These are phyloP conservation scores for Cynopterus sphinx DNA, from an alignment of 2,797 vertebrate species.

Conservation along the genomic window DNA sequence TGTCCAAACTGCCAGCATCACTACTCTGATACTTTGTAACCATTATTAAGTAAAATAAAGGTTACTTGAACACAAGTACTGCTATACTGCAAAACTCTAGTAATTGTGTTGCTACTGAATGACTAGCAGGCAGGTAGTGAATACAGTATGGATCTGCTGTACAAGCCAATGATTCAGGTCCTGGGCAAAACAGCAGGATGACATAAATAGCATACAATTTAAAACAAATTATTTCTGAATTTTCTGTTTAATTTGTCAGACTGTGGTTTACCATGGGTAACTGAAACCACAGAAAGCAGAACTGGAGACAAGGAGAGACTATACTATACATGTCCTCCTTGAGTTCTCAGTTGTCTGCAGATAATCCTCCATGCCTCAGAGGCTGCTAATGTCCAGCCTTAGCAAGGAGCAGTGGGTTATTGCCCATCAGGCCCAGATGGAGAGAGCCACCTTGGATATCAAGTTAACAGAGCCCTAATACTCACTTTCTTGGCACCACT, in stretches of 20 bases:
- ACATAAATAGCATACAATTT: background rate
- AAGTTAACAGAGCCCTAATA: background rate
- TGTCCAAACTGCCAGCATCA: background rate
- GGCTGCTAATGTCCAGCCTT: background rate
- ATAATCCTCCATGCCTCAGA: background rate
- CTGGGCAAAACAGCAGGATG: background rate
- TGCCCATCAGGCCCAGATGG: background rate
- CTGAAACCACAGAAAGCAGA: background rate
- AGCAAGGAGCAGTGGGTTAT: background rate
- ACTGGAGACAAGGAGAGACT: background rate
- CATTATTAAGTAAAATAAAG: background rate
- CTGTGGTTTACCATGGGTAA: background rate
- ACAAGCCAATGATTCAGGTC: background rate
- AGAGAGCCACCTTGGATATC: background rate
- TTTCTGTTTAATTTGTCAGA: background rate
- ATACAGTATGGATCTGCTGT: background rate
- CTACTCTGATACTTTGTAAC: background rate
- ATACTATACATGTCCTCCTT: background rate
- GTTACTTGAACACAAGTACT: background rate
- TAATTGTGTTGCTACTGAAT: background rate
- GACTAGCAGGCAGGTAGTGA: background rate
- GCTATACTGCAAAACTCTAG: background rate
- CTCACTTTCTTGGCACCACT: background rate
- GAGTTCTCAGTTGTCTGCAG: background rate
- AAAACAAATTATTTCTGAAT: background rate